These are phyloP conservation scores for Nomada fabriciana DNA, from an alignment of 2,888 invertebrate species.

Conservation along the genomic window DNA sequence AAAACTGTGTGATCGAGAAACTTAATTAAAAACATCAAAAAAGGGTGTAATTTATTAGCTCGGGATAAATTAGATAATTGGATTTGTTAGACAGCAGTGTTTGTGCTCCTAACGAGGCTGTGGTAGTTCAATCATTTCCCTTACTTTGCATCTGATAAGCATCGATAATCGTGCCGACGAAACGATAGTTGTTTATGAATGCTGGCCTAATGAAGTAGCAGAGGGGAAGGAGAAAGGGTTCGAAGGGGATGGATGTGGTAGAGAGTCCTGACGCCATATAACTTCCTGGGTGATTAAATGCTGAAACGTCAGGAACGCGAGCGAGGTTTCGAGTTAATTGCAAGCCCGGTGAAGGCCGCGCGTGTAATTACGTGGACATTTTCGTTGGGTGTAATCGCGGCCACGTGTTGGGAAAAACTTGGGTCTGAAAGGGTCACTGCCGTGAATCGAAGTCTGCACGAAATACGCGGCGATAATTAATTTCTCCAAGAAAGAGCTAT, in stretches of 20 bases:
- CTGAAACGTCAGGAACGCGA: constrained; percentile 69
- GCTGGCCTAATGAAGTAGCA: constrained; percentile 60
- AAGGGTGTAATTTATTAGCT: neutral
- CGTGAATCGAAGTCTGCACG: neutral
- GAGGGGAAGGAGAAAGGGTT: neutral
- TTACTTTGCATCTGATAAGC: constrained; percentile 41
- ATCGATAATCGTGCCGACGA: constrained; percentile 44
- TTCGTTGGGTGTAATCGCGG: constrained; percentile 51
- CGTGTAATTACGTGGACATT: constrained; percentile 61
- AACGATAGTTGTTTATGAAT: constrained; percentile 66
- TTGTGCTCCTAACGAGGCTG: constrained; percentile 21
- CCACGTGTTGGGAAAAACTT: constrained; percentile 37
- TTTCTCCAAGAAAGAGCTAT: neutral
- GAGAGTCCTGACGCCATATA: constrained; percentile 60
- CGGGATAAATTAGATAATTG: constrained; percentile 36
- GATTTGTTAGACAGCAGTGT: constrained; percentile 23
- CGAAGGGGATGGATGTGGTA: constrained; percentile 55
- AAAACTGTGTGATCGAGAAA: neutral
- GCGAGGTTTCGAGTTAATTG: constrained; percentile 71
- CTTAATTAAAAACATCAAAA: constrained; percentile 6
- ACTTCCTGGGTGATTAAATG: constrained; percentile 72
- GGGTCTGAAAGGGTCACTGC: neutral
- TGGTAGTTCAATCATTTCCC: constrained; percentile 41
- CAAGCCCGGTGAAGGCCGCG: constrained; percentile 46
- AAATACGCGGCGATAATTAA: neutral